These are phyloP conservation scores for Argya squamiceps DNA, from an alignment of 2,797 vertebrate genomes.

Conservation along the genomic window DNA sequence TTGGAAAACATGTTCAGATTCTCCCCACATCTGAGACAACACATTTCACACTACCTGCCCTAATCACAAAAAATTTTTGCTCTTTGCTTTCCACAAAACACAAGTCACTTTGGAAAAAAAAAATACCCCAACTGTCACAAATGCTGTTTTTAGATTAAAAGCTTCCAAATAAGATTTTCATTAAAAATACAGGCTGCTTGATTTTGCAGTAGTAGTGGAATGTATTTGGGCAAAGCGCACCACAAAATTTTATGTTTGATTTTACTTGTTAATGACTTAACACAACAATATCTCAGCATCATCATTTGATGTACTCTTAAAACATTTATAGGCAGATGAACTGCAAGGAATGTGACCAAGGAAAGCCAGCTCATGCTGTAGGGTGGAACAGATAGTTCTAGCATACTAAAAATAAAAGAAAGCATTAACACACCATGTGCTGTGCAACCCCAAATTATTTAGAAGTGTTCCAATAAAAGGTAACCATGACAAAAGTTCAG, in stretches of 20 bases:
- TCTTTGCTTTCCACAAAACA: neutral
- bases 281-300: neutral
- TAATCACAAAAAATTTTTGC: neutral
- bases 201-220: neutral
- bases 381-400: slow-evolving; percentile 39
- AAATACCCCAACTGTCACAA: neutral
- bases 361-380: slow-evolving; percentile 42
- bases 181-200: neutral
- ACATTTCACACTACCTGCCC: neutral
- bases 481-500: neutral
- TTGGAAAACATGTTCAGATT: neutral
- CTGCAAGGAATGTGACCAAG: slow-evolving; percentile 45
- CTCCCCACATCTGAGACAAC: neutral
- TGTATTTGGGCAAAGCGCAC: neutral
- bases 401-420: slow-evolving; percentile 63
- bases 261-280: slow-evolving; percentile 15
- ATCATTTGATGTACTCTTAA: neutral
- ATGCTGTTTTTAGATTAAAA: neutral
- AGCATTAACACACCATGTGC: slow-evolving; percentile 28
- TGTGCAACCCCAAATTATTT: slow-evolving; percentile 8
- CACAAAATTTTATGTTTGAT: neutral
- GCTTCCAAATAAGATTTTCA: neutral
- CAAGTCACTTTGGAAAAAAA: neutral
- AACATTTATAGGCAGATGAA: slow-evolving; percentile 55
- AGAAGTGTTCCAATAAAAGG: neutral